phyloP scores from a whole-genome alignment of 2,888 invertebrate genomes.

The Eupithecia inturbata region DNA sequence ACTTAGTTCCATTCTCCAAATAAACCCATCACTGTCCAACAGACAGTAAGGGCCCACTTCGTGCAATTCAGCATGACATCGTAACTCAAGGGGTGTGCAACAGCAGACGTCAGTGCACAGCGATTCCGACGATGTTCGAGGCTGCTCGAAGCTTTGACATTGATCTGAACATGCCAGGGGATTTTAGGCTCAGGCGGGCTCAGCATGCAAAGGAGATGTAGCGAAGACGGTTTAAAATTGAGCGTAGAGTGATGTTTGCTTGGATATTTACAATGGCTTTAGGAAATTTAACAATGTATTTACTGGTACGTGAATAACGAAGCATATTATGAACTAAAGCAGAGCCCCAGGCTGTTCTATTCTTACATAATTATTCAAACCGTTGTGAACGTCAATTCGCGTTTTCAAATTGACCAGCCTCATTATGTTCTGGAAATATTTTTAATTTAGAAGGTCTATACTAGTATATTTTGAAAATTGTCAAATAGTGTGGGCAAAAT shows the following conservation, averaged over 20 bases:
- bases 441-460: neutral
- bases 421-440: neutral
- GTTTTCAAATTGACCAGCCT: neutral
- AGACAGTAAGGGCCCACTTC: conserved; percentile 15
- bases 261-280: neutral
- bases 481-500: neutral
- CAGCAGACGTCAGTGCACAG: conserved; percentile 45
- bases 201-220: conserved; percentile 28
- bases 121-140: conserved; percentile 37
- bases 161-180: conserved; percentile 42
- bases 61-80: conserved; percentile 52
- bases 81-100: conserved; percentile 53
- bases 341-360: neutral
- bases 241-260: neutral
- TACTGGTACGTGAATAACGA: neutral
- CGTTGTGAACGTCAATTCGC: neutral
- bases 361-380: neutral
- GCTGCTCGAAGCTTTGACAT: conserved; percentile 46
- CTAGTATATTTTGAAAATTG: neutral
- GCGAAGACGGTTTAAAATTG: conserved; percentile 28
- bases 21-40: conserved; percentile 18
- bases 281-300: neutral
- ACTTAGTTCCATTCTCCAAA: conserved; percentile 1
- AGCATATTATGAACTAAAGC: neutral
- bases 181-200: conserved; percentile 30